Evolutionary conservation across 2,888 invertebrate genomes (phyloP), one percentile per base, ranked within the genome.

Genomic region (Andrena marginata): DNA sequence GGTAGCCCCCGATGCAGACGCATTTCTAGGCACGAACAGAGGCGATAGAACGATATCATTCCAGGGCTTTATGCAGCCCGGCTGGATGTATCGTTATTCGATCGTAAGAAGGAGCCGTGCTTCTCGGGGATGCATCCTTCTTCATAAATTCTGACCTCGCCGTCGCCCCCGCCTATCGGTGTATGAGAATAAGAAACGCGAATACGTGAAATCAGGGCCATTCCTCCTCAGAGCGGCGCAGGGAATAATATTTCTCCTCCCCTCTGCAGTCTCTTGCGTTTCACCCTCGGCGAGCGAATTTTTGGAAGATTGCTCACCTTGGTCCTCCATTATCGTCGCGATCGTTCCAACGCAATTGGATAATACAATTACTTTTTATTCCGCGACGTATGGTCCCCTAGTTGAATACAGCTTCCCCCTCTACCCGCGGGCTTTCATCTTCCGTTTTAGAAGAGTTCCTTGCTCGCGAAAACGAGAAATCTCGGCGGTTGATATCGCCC

Each of bases 361-460:
- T 54, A 62, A 74, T 78, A 62, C 62, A 78, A 78, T 73, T 67
- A 74, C 31, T 33, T 67, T 78, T 62, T 49, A 65, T 74, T 65
- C 49, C 59, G 26, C 8, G 48, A 56, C 56, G 48, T 31, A 42
- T 48, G 33, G 23, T 54, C 23, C 73, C 65, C 56, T 42, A 72
- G 59, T 49, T 48, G 64, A 77, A 49, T 48, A 59, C 33, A 20
- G 59, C 51, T 33, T 56, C n/a, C 10, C 56, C 8, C 2, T 20
- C 13, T 48, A 4, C n/a, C 13, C 16, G 26, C 35, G 26, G 26
- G 10, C 35, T 29, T 6, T 20, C 48, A 49, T 3, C 67, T 16
- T 31, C 2, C 26, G 13, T 48, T 29, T 48, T 1, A 60, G n/a
- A 71, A 54, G 35, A 72, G 54, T 26, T 63, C 49, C 13, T 60